phyloP scores from a whole-genome alignment of 2,797 vertebrate genomes.

The Huso huso region DNA sequence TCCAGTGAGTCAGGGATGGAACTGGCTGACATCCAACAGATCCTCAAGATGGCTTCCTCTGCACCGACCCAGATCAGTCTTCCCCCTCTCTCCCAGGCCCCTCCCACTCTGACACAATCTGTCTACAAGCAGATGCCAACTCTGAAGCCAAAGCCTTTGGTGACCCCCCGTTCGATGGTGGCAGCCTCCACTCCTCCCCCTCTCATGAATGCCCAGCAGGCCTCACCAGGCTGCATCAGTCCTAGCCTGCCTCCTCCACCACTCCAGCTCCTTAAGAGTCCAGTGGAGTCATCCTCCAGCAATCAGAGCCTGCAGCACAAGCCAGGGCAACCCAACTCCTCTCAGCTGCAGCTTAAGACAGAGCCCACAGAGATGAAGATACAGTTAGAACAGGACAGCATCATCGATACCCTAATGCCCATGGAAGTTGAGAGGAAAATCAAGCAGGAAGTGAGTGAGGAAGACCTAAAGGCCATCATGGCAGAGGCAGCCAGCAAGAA shows the following conservation, averaged over 20 bases:
- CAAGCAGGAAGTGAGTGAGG: conserved; percentile 75
- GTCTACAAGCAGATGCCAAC: conserved; percentile 83
- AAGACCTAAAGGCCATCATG: conserved; percentile 39
- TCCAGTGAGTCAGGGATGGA: conserved; percentile 67
- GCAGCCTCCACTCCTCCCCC: conserved; percentile 80
- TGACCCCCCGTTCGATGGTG: conserved; percentile 76
- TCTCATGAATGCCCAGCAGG: conserved; percentile 80
- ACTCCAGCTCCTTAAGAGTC: conserved; percentile 62
- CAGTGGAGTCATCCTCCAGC: conserved; percentile 41
- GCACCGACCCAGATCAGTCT: conserved; percentile 59
- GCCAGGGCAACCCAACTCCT: conserved; percentile 27
- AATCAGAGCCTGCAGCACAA: no score
- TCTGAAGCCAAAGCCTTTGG: conserved; percentile 86
- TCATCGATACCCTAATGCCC: conserved; percentile 71
- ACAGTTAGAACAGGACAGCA: conserved; percentile 75
- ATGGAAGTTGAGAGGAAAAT: conserved; percentile 70
- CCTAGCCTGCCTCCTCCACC: conserved; percentile 79
- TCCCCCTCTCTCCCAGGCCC: conserved; percentile 54
- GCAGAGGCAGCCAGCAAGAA: conserved; percentile 57
- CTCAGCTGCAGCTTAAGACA: conserved; percentile 37
- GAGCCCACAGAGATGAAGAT: conserved; percentile 61
- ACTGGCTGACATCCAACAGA: conserved; percentile 92
- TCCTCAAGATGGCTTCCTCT: conserved; percentile 82
- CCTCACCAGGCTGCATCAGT: conserved; percentile 84
- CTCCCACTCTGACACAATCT: conserved; percentile 52